phyloP scores from a whole-genome alignment of 2,113 vertebrate species.

The Anolis sagrei region DNA sequence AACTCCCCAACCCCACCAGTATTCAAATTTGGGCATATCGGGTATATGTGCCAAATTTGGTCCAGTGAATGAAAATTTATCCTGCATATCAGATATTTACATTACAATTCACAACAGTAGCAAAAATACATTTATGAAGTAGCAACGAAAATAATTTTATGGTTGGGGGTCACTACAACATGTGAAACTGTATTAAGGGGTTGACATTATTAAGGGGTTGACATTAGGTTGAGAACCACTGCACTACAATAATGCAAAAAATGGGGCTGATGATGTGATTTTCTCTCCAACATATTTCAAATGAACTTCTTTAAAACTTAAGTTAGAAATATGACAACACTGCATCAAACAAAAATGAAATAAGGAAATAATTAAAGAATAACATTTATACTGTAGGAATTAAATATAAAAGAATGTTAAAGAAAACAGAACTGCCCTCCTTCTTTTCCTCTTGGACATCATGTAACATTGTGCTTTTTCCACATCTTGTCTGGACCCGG shows the following conservation, averaged over 20 bases:
- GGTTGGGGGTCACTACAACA: too few species aligned
- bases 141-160: too few species aligned
- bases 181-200: too few species aligned
- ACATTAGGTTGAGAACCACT: too few species aligned
- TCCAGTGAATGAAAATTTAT: too few species aligned
- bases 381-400: not conserved
- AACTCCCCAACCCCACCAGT: too few species aligned
- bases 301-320: conserved; percentile 53
- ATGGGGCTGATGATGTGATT: conserved; percentile 10
- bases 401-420: not conserved
- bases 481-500: not conserved
- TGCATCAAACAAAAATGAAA: not conserved
- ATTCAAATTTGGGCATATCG: too few species aligned
- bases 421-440: not conserved
- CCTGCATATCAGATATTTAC: too few species aligned
- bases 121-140: too few species aligned
- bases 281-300: conserved; percentile 27
- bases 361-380: not conserved
- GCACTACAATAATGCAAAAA: conserved; percentile 38
- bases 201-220: too few species aligned
- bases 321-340: conserved; percentile 10
- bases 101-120: too few species aligned
- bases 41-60: too few species aligned
- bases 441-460: not conserved
- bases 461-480: not conserved